Evolutionary conservation across 2,888 invertebrate genomes (phyloP).

Genomic region (Drosophila emarginata): DNA sequence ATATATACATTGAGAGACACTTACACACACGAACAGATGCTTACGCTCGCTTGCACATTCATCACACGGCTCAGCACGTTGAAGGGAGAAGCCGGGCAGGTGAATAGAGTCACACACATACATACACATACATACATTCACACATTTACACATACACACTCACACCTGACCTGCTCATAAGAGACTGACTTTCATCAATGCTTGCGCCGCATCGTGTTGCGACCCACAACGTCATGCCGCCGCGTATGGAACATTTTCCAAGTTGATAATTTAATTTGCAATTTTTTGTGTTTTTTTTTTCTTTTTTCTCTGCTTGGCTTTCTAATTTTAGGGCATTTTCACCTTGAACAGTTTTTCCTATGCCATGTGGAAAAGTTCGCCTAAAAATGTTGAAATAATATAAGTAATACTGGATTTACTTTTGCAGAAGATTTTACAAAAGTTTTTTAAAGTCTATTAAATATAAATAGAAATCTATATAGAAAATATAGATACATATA

Average conservation of each 20-base stretch:
- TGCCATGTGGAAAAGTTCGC: not conserved
- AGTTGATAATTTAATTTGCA: constrained; percentile 74
- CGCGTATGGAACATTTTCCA: constrained; percentile 55
- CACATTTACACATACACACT: constrained; percentile 16
- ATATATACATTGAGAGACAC: constrained; percentile 38
- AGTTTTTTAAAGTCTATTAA: not conserved
- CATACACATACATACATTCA: constrained; percentile 16
- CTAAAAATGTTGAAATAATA: not conserved
- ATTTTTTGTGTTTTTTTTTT: constrained; percentile 40
- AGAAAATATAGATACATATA: no score
- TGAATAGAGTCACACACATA: constrained; percentile 19
- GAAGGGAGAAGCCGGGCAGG: constrained; percentile 13
- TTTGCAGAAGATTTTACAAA: not conserved
- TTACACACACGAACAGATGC: constrained; percentile 54
- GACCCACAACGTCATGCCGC: constrained; percentile 30
- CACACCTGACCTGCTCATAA: constrained; percentile 21
- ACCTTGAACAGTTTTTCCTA: constrained; percentile 56
- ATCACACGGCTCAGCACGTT: constrained; percentile 73
- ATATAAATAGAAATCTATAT: no score
- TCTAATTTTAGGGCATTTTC: constrained; percentile 67
- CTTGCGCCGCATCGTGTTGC: constrained; percentile 6
- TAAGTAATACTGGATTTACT: not conserved
- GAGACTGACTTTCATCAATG: constrained; percentile 56
- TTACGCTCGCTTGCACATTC: constrained; percentile 76
- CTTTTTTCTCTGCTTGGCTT: constrained; percentile 31